phyloP scores from a whole-genome alignment of 2,113 vertebrate species.

The Sylvia atricapilla region DNA sequence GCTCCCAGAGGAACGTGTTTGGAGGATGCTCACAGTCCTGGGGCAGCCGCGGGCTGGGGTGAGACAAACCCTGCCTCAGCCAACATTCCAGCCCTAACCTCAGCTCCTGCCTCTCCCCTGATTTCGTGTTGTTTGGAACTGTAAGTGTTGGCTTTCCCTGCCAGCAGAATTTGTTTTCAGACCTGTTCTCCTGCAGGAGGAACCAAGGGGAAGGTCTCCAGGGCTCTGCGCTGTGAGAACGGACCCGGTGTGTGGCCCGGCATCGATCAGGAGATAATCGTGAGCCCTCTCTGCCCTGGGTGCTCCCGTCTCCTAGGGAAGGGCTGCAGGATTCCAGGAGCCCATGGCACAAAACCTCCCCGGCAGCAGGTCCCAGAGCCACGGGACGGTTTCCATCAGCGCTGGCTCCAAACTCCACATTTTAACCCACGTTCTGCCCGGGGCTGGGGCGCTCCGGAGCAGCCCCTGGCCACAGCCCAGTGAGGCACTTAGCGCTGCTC shows the following conservation, averaged over 20 bases:
- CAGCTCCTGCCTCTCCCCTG: not conserved
- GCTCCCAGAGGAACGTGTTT: fast-evolving
- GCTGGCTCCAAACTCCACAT: not conserved
- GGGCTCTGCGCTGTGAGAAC: not conserved
- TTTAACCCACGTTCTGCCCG: not conserved
- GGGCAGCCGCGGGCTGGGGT: not conserved
- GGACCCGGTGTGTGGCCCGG: not conserved
- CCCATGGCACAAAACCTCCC: fast-evolving
- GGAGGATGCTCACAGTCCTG: fast-evolving
- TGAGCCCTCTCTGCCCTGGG: not conserved
- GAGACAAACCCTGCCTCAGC: fast-evolving
- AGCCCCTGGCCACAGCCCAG: not conserved
- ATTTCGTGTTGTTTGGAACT: not conserved
- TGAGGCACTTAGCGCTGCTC: not conserved
- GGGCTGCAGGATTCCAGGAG: not conserved
- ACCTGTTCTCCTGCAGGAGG: not conserved
- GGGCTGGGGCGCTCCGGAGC: not conserved
- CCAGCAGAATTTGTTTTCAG: not conserved
- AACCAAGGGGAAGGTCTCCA: not conserved
- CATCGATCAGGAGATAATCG: not conserved
- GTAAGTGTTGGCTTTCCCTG: not conserved
- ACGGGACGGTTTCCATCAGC: fast-evolving
- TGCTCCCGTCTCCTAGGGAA: not conserved
- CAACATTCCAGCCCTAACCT: not conserved
- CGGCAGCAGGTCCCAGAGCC: not conserved